Percentiles rank a stretch among this genome's conserved stretches.
Conservation (phyloP, 2,888 invertebrate genomes). For the Pegoplata infirma region DNA sequence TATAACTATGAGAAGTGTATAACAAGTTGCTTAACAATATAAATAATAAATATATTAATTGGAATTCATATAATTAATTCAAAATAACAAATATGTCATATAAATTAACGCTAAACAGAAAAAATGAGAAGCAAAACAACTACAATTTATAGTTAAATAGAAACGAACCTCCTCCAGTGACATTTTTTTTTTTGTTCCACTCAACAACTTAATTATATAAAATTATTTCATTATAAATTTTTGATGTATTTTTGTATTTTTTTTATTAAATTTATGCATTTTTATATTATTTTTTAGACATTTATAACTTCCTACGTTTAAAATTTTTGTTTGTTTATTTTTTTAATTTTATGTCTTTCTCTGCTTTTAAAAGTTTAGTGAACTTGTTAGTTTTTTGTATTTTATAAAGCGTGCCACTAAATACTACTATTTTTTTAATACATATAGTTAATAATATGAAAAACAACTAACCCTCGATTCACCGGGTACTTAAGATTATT, state of each 20-base stretch:
- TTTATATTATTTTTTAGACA: neutral
- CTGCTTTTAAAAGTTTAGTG: conserved; percentile 35
- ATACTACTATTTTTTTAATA: neutral
- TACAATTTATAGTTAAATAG: conserved; percentile 1
- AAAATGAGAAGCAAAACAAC: neutral
- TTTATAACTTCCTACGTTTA: conserved; percentile 33
- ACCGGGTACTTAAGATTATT: too few relatives aligned
- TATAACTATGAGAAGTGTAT: too few relatives aligned
- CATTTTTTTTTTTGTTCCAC: conserved; percentile 19
- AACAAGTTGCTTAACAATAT: too few relatives aligned
- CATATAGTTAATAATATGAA: too few relatives aligned
- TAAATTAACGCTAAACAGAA: conserved; percentile 16
- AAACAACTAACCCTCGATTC: too few relatives aligned
- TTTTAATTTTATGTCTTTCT: neutral
- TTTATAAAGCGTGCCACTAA: conserved; percentile 6
- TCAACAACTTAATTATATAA: conserved; percentile 41
- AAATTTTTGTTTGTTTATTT: neutral
- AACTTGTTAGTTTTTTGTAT: conserved; percentile 31
- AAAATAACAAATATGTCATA: conserved; percentile 16
- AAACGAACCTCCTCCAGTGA: conserved; percentile 1
- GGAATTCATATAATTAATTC: conserved; percentile 21
- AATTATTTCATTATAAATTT: conserved; percentile 7
- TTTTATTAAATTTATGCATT: neutral
- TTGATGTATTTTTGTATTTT: neutral
- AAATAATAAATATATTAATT: conserved; percentile 34